Base-by-base conservation (phyloP, 2,888 invertebrate genomes). In the Aporophyla lueneburgensis region DNA sequence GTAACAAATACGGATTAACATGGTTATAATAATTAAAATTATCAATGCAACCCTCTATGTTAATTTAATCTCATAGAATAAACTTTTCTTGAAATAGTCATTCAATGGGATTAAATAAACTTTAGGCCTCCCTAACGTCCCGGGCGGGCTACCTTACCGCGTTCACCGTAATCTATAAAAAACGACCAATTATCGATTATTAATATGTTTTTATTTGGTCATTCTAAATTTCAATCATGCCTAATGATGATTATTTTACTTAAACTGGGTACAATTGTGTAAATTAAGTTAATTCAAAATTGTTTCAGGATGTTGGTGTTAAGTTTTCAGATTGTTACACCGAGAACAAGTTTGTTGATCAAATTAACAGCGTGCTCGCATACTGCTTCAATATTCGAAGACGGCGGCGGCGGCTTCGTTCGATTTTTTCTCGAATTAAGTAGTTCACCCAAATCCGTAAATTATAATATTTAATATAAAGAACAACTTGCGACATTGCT, bases 371-470 rank as follows among this genome's bases (percentile, higher is more conserved):
- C 43, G 40, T 40, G 71, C 40, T 71, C 14, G 49, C 24, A 40
- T 59, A 66, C 40, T 63, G 56, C 16, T 43, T 12, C 58, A 58
- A 65, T 68, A 53, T 67, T 53, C 49, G 51, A 54, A 16, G 40
- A n/a, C n/a, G n/a, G n/a, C n/a, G n/a, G n/a, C n/a, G n/a, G n/a
- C 14, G 24, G 53, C 56, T 65, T 43, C 33, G 46, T n/a, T n/a
- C 59, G 65, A 65, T 14, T 71, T 66, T 54, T 65, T 27, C 70
- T 77, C 10, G 7, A 56, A 66, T 70, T 33, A 61, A 56, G 33
- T 56, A 49, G 49, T 54, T 53, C 33, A 67, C 21, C 40, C 3
- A 10, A 51, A 75, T 43, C 7, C 19, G 9, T 14, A 27, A 10
- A 16, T 21, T 5, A 27, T 46, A 61, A 54, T 5, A 53, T 49